Evolutionary conservation across 2,797 vertebrate genomes (phyloP), one percentile per base, ranked within the genome.

Genomic region (Notolepis coatsorum): DNA sequence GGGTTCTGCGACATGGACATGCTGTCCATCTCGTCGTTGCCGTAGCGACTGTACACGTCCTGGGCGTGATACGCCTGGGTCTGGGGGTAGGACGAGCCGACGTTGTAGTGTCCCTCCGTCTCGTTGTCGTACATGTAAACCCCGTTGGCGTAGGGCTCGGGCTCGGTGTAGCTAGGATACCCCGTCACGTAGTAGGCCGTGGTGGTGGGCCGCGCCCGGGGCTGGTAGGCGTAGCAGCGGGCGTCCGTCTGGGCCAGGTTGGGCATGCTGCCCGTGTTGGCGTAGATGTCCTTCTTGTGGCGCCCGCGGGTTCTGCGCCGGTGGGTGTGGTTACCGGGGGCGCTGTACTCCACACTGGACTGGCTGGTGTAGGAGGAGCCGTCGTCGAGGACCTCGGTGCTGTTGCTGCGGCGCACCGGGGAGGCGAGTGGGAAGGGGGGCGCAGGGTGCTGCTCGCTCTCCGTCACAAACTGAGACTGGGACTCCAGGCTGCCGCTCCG

Each of bases 301-400:
- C 94, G 91, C 0, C 94, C 91, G 1, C 95, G 94, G 0, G 91
- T 87, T 54, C 95, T 86, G 47, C 92, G 89, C 0, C 95, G 92
- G 39, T 93, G 93, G 1, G 81, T 85, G n/a, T 91, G 86, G 55
- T 88, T 86, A 0, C 93, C 93, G 0, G 94, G 91, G 38, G 79
- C 75, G 0, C 85, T 93, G 85, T 94, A 97, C 54, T 99, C 97
- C 0, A 94, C 71, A 0, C 97, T 99, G 0, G 97, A 99, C 60
- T 99, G 97, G 82, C 97, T 99, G 2, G 97, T 98, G 85, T 97
- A 96, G 49, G 97, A 99, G 0, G 97, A 98, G 0, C 95, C 95
- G 0, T 99, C 97, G 0, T 99, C 97, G 0, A 99, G 93, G 73
- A 98, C 82, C 82, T 99, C 97, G 0, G 96, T 98, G 90, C 97